These are phyloP conservation scores for Turritopsis rubra DNA, from an alignment of 30 jellyfish, hydroid and myxozoan species.

Conservation along the genomic window DNA sequence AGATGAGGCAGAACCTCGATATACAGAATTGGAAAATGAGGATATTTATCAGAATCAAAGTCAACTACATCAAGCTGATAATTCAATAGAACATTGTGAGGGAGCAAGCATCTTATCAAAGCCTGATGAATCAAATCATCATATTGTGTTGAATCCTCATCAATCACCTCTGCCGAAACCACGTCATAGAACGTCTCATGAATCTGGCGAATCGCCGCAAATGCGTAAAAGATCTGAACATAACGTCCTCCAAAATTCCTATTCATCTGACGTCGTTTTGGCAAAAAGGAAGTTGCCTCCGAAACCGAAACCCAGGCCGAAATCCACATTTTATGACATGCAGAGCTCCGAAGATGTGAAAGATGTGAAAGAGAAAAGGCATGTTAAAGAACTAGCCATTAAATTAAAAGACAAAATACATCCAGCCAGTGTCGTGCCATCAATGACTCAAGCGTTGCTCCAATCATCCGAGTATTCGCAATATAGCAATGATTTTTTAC, in stretches of 20 bases:
- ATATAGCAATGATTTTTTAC: neutral
- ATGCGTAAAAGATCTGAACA: neutral
- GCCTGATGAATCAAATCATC: no score
- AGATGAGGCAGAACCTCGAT: no score
- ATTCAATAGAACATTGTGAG: neutral
- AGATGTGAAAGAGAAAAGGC: no score
- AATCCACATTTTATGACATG: no score
- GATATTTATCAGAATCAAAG: neutral
- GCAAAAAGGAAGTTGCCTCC: neutral
- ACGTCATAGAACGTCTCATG: neutral
- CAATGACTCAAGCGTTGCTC: neutral
- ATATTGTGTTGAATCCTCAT: neutral
- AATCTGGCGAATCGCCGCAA: neutral
- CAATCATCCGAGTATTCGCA: neutral
- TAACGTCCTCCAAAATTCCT: neutral
- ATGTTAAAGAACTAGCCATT: slow-evolving; percentile 6
- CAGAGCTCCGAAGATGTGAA: no score
- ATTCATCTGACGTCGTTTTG: neutral
- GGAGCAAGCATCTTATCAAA: no score
- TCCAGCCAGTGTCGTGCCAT: slow-evolving; percentile 20
- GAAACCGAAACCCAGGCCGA: neutral
- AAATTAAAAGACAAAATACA: slow-evolving; percentile 8
- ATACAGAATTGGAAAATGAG: no score
- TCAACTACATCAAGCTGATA: neutral
- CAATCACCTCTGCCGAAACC: neutral